These are phyloP conservation scores for Chunga burmeisteri DNA, from an alignment of 2,113 vertebrate species.

Conservation along the genomic window DNA sequence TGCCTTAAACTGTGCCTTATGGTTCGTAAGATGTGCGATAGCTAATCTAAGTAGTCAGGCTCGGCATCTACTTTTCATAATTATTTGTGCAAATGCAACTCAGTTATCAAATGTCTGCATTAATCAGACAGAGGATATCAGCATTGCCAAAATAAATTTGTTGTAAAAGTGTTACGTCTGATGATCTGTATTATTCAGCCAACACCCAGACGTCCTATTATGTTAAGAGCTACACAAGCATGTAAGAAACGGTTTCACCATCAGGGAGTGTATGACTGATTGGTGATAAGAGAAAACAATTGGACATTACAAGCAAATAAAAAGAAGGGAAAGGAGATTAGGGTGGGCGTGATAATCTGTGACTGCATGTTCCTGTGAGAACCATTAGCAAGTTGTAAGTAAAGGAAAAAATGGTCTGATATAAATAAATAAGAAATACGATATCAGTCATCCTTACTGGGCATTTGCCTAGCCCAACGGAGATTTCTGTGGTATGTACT, in stretches of 20 bases:
- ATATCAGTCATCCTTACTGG: neutral
- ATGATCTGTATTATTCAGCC: slow-evolving; percentile 42
- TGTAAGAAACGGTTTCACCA: neutral
- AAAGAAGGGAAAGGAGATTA: neutral
- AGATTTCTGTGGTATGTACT: slow-evolving; percentile 41
- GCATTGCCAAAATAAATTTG: slow-evolving; percentile 52
- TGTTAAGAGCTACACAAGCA: neutral
- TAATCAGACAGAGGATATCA: slow-evolving; percentile 20
- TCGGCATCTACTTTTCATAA: slow-evolving; percentile 10
- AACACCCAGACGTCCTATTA: slow-evolving; percentile 47
- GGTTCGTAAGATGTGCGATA: neutral
- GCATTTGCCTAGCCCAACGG: neutral
- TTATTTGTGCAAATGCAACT: slow-evolving; percentile 19
- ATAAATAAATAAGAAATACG: slow-evolving; percentile 48
- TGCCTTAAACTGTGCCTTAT: neutral
- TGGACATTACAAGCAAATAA: slow-evolving; percentile 22
- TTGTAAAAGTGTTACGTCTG: slow-evolving; percentile 15
- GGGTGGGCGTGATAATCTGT: neutral
- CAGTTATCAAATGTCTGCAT: slow-evolving; percentile 41
- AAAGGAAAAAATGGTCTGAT: neutral
- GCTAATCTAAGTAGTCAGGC: slow-evolving; percentile 15
- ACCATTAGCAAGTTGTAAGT: neutral
- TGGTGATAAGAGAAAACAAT: slow-evolving; percentile 35
- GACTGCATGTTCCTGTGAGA: neutral
- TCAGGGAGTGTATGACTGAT: slow-evolving; percentile 24